phyloP scores from a whole-genome alignment of 1,140 invertebrate species.

The Saccostrea cuccullata region DNA sequence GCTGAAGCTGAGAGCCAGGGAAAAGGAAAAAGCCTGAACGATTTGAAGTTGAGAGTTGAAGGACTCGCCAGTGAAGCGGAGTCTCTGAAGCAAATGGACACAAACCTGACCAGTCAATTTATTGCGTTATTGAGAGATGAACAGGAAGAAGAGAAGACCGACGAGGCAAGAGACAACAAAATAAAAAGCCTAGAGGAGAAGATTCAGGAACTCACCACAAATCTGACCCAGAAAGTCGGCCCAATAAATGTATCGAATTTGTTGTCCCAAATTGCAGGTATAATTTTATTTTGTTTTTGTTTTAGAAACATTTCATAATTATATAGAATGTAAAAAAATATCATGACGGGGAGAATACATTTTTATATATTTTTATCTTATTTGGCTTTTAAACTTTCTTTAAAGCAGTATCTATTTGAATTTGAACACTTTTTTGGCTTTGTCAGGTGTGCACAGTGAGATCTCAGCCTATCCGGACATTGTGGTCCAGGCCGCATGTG shows the following conservation, averaged over 20 bases:
- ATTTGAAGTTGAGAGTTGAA: neutral
- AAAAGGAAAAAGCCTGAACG: neutral
- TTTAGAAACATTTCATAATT: no score
- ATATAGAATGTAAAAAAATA: no score
- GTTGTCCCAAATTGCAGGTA: slow-evolving; percentile 10
- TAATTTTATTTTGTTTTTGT: neutral
- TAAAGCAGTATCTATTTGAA: neutral
- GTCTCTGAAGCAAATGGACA: neutral
- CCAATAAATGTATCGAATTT: neutral
- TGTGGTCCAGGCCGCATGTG: neutral
- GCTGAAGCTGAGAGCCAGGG: neutral
- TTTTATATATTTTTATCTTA: no score
- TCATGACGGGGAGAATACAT: no score
- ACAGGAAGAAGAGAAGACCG: neutral
- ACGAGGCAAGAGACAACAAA: neutral
- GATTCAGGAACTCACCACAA: neutral
- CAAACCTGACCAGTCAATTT: neutral
- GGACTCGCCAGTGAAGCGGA: neutral
- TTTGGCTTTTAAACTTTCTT: neutral
- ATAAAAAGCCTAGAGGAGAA: neutral
- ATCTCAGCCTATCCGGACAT: neutral
- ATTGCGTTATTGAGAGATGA: neutral
- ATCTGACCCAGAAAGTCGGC: neutral
- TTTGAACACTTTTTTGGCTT: neutral
- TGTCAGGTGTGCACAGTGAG: neutral